These are phyloP conservation scores for Crotalus helleri DNA, from an alignment of 2,113 vertebrate genomes.

Conservation along the genomic window DNA sequence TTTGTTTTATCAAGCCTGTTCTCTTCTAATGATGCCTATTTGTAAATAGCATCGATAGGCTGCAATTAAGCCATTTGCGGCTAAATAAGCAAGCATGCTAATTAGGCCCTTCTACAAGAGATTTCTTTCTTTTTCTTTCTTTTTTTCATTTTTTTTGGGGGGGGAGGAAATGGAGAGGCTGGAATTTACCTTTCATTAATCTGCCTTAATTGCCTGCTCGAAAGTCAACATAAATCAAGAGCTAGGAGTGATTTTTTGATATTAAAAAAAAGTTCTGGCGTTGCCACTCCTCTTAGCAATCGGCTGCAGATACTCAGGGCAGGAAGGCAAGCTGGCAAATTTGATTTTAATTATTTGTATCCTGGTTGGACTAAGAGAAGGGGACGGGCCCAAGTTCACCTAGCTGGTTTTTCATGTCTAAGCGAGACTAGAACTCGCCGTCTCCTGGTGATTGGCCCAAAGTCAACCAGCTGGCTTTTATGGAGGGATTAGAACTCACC, in stretches of 20 bases:
- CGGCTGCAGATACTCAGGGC: not conserved
- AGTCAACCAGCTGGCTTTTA: too few relatives aligned
- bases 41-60: constrained; percentile 79
- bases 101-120: constrained; percentile 72
- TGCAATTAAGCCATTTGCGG: constrained; percentile 78
- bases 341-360: too few relatives aligned
- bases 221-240: constrained; percentile 69
- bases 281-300: not conserved
- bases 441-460: too few relatives aligned
- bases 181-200: constrained; percentile 84
- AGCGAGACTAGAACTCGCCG: too few relatives aligned
- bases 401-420: too few relatives aligned
- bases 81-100: constrained; percentile 76
- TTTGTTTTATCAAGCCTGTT: constrained; percentile 54
- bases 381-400: too few relatives aligned
- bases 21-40: constrained; percentile 76
- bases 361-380: too few relatives aligned
- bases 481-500: too few relatives aligned
- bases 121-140: constrained; percentile 36
- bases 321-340: not conserved
- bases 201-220: constrained; percentile 73
- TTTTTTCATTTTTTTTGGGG: not conserved
- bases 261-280: constrained; percentile 14
- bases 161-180: constrained; percentile 39
- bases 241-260: constrained; percentile 45